Evolutionary conservation across 92 coral and sea anemone species (phyloP), one percentile per base, ranked within the genome.

Genomic region (Zoanthus solanderi): DNA sequence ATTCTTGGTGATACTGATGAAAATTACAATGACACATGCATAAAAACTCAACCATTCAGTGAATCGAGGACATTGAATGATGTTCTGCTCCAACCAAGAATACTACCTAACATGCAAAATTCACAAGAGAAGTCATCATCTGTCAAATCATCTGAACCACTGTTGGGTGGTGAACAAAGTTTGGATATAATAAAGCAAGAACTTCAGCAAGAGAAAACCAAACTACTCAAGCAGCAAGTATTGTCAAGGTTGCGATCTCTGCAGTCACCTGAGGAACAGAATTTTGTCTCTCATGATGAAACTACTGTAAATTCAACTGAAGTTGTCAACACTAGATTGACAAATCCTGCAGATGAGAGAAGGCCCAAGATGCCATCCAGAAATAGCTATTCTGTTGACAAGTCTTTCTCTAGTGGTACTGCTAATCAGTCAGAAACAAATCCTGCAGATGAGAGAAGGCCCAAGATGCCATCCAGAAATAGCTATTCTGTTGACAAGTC

Each of bases 131-230:
- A 81, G 66, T 0, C 65, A 5, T 52, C 76, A 37, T 54, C 58
- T 65, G 47, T 58, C 12, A 81, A 67, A 46, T 13, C 66, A 66
- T 81, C 85, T 28, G 67, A 23, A 68, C 60, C 65, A 12, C 75
- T 46, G 13, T 28, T 37, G 9, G 58, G 76, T 82, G 84, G 92
- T 4, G 88, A 93, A 71, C 91, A 83, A 82, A 91, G 85, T 34
- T 88, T 95, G 67, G 96, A 95, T 78, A 75, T 84, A 57, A 79
- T 91, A 84, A 91, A 88, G 73, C 86, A 91, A 85, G 90, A 93
- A 54, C 75, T 95, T 8, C 88, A 89, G 66, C 87, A 90, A 54
- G 96, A 93, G 79, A 95, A 95, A 80, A 92, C 92, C 82, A 95
- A 90, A 78, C 32, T 79, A 17, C 87, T 95, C 56, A 93, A 90